These are phyloP conservation scores for Cyprinodon brontotheroides DNA, from an alignment of 2,113 vertebrate species.

Conservation along the genomic window DNA sequence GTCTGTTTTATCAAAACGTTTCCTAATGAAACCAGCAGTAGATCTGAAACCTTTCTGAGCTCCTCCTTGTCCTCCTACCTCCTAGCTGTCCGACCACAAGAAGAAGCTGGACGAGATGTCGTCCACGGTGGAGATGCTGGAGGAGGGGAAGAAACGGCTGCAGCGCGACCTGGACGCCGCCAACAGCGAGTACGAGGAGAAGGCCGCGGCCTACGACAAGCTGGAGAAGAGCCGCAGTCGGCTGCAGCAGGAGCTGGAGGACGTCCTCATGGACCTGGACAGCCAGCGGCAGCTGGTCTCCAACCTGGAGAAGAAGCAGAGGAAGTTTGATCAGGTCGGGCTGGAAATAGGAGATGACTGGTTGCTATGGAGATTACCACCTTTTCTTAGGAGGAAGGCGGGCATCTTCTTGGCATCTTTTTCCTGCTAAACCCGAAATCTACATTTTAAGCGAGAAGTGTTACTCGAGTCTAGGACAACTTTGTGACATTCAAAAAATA, in stretches of 20 bases:
- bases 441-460: no score
- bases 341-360: no score
- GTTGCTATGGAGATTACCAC: no score
- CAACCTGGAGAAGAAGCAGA: conserved; percentile 96
- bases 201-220: conserved; percentile 90
- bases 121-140: conserved; percentile 82
- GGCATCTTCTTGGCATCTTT: no score
- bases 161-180: conserved; percentile 89
- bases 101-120: conserved; percentile 88
- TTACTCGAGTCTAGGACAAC: no score
- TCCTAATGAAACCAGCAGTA: no score
- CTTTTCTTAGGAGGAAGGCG: no score
- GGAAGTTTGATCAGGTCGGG: conserved; percentile 92
- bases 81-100: conserved; percentile 89
- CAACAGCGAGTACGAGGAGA: conserved; percentile 88
- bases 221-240: conserved; percentile 91
- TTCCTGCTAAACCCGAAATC: no score
- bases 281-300: conserved; percentile 91
- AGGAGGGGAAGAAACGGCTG: conserved; percentile 90
- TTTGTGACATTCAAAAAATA: no score
- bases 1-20: no score
- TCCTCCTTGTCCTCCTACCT: no score
- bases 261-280: conserved; percentile 90
- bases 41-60: no score
- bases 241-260: conserved; percentile 93